phyloP scores from a whole-genome alignment of 2,888 invertebrate genomes.

The Agrotis exclamationis region DNA sequence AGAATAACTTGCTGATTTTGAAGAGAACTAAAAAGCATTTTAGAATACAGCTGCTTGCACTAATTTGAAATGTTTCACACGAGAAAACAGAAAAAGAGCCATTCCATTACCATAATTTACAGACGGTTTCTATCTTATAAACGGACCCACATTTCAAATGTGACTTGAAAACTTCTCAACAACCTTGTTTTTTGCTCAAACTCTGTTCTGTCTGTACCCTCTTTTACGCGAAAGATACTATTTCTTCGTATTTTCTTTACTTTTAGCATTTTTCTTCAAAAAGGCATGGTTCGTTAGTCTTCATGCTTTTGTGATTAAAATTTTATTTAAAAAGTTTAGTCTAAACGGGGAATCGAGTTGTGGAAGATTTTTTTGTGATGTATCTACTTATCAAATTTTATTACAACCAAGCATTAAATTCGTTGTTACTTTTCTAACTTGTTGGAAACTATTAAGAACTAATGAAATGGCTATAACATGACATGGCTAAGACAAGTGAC shows the following conservation, averaged over 20 bases:
- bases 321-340: constrained; percentile 7
- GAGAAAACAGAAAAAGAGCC: constrained; percentile 17
- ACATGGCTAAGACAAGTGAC: too few species aligned
- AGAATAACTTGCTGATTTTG: neutral
- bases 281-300: constrained; percentile 6
- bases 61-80: too few species aligned
- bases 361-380: neutral
- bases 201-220: constrained; percentile 20
- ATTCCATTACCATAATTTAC: constrained; percentile 15
- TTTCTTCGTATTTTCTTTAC: too few species aligned
- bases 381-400: neutral
- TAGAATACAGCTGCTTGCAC: neutral
- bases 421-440: too few species aligned
- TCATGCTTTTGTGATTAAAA: constrained; percentile 20
- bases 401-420: too few species aligned
- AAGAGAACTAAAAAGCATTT: neutral
- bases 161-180: constrained; percentile 40
- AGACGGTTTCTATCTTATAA: constrained; percentile 13
- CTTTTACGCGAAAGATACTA: constrained; percentile 15
- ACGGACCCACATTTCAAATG: constrained; percentile 22
- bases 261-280: constrained; percentile 19
- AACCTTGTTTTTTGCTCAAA: constrained; percentile 29
- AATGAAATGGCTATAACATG: too few species aligned
- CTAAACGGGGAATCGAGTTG: neutral
- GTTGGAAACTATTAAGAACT: too few species aligned